Evolutionary conservation across 2,797 vertebrate species (phyloP), one percentile per base, ranked within the genome.

Genomic region (Enteromius treurensis): DNA sequence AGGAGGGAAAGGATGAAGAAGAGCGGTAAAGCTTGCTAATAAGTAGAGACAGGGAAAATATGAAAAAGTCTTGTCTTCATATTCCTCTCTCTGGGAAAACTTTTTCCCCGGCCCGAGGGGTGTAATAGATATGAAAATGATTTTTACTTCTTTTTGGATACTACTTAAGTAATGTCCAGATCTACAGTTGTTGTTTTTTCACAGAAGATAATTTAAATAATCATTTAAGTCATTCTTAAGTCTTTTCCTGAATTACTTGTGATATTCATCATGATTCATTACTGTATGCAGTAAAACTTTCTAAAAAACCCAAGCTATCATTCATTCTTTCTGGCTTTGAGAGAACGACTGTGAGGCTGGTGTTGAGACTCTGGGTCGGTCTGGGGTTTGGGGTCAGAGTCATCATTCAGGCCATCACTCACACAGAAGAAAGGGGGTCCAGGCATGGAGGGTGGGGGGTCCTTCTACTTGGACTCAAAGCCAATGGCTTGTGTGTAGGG

Each of bases 361-460:
- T 80, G 77, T 37, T 80, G 82, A 82, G 79, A 47, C 65, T 86
- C 60, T 79, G 81, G 80, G 85, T 83, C 83, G 42, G 80, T 67
- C 58, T n/a, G 23, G 77, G 73, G 77, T 80, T 81, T 71, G 29
- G 55, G 85, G 85, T 86, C 80, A 81, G 80, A 84, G 77, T 82
- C 83, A 85, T 89, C 84, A 88, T 83, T 84, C 86, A 84, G 84
- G n/a, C 78, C 80, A 82, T 87, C 86, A 88, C 81, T 88, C 84
- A 86, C 23, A 69, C 55, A 77, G 71, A 7, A 29, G 51, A 69
- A 75, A 53, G 53, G 77, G 79, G 83, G 79, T 82, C 47, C 51
- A 55, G 65, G 49, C 68, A 74, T 21, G 42, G 37, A 79, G 65
- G 82, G 77, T 78, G 53, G 78, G 78, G 64, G 81, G 83, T 84